Evolutionary conservation across 92 coral and sea anemone species (phyloP), one percentile per base, ranked within the genome.

Genomic region (Porites divaricata): DNA sequence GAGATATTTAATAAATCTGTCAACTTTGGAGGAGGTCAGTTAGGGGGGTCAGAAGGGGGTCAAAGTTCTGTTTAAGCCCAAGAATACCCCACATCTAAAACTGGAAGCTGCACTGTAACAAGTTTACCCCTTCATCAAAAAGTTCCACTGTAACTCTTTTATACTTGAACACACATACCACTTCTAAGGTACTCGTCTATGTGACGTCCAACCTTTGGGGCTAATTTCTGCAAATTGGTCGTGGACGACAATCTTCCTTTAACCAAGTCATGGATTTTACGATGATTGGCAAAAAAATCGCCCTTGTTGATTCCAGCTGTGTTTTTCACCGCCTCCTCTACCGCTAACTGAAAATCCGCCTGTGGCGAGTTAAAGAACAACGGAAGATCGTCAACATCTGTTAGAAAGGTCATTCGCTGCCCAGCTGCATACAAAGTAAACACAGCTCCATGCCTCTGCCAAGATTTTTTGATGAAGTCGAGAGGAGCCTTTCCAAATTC

Each of bases 401-500:
- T 64, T 10, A 89, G 79, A 64, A 83, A 89, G 11, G 92, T 89
- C 86, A 89, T 89, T 45, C 85, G 80, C 45, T 89, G 88, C 1
- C 89, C 92, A 9, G 77, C 89, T 0, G 85, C 89, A 14, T 78
- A 81, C 20, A 84, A 25, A 13, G 86, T 89, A 58, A 89, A 89
- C 41, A 84, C 79, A 1, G 58, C 69, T 45, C 86, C 81, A 26
- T 84, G 85, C 41, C 14, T 21, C 21, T 83, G 76, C 28, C 48
- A n/a, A 26, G 86, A 63, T 48, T 79, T 62, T 10, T 61, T 57
- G 76, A 89, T 89, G 64, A 89, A 78, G 2, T 17, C 57, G 22
- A 89, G 64, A 16, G 89, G 85, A 2, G 86, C 80, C 71, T 78
- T 73, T 53, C 92, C 91, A 88, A 88, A 83, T 9, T 88, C 79